Base-by-base conservation (phyloP, 2,888 invertebrate species). In the Meganola albula region DNA sequence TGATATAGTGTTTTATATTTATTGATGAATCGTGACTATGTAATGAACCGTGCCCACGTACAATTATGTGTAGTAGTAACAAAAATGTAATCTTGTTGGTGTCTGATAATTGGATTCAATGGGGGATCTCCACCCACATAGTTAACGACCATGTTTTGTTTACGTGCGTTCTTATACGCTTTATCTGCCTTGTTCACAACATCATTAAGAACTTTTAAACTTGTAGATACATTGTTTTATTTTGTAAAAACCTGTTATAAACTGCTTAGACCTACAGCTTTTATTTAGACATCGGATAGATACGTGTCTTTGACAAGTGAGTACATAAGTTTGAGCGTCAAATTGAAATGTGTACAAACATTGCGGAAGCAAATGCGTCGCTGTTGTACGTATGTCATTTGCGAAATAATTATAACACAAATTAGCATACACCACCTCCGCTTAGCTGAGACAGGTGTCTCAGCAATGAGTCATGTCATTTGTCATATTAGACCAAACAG, bases 51-150 rank as follows among this genome's bases (percentile, higher is more conserved):
- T 31, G 53, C 82, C 80, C 76, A 80, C 82, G 72, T 71, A 63
- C 44, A 51, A 54, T 67, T 63, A 72, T 77, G 67, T 76, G 61
- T 63, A 46, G 53, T 55, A 57, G 66, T 53, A 55, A 63, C 69
- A 82, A 83, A 83, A 82, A 82, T 48, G 58, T 63, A 63, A 71
- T 74, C 68, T 68, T 60, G 66, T 73, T 61, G 36, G 40, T 51
- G 46, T 70, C 61, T 53, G 56, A 68, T 80, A 79, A 83, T 82
- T 77, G 73, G 75, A 70, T 73, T 74, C 65, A 78, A 78, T 76
- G 69, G 68, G 65, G 66, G 63, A 69, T 72, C 66, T 65, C 73
- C 55, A 58, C 84, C 84, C 69, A 83, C 83, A 53, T 70, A 36
- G 33, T 50, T 64, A 69, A 72, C 64, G 64, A 70, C 54, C 54